phyloP scores from a whole-genome alignment of 30 jellyfish, hydroid and myxozoan genomes.

The Chrysaora quinquecirrha region DNA sequence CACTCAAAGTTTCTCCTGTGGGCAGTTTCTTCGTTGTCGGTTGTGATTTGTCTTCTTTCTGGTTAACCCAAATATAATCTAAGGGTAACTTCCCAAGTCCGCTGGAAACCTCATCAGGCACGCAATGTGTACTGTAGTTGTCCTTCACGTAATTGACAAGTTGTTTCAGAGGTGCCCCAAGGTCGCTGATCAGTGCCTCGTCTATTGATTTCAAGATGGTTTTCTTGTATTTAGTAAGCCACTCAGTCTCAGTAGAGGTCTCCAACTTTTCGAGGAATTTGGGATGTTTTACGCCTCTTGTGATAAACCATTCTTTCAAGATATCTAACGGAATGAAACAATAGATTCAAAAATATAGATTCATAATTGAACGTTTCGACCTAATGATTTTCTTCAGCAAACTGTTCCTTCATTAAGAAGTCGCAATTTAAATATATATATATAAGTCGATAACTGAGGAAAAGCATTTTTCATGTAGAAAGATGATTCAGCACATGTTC shows the following conservation, averaged over 20 bases:
- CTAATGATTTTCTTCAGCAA: no score
- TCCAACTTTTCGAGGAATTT: conserved; percentile 45
- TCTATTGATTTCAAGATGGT: conserved; percentile 45
- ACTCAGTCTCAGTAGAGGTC: conserved; percentile 12
- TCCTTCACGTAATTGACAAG: conserved; percentile 58
- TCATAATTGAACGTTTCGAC: no score
- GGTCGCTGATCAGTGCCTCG: conserved; percentile 47
- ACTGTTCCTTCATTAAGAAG: no score
- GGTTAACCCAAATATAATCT: conserved; percentile 78
- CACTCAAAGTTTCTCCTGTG: conserved; percentile 87
- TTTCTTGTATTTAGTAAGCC: conserved; percentile 52
- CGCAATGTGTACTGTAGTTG: conserved; percentile 81
- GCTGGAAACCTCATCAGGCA: conserved; percentile 66
- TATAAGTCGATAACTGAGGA: no score
- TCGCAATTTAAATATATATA: no score
- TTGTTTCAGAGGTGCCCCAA: conserved; percentile 71
- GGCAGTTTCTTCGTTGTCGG: conserved; percentile 85
- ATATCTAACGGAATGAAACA: conserved; percentile 49
- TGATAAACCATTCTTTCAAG: conserved; percentile 62
- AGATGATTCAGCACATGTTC: no score
- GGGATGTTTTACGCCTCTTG: conserved; percentile 34
- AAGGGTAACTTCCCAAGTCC: conserved; percentile 88
- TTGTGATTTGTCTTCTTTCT: conserved; percentile 57
- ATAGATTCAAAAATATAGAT: no score
- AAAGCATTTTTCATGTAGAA: no score